phyloP scores from a whole-genome alignment of 2,888 invertebrate genomes.

The Halictus quadricinctus region DNA sequence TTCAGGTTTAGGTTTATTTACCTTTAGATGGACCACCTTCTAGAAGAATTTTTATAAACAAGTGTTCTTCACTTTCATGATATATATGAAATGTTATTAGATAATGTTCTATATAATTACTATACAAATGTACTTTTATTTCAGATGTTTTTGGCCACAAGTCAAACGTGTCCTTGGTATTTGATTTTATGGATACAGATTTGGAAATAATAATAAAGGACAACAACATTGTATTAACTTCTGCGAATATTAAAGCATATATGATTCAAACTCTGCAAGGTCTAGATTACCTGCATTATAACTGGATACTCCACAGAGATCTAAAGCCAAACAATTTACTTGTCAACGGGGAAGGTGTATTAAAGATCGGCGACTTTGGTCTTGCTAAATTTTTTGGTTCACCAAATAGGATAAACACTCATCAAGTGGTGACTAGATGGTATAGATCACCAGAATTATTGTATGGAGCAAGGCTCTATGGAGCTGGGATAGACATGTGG shows the following conservation, averaged over 20 bases:
- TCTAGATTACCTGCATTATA: conserved; percentile 95
- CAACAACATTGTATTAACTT: conserved; percentile 92
- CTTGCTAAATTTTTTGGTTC: conserved; percentile 98
- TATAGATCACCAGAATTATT: conserved; percentile 96
- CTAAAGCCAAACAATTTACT: conserved; percentile 99
- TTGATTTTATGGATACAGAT: conserved; percentile 99
- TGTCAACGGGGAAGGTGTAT: conserved; percentile 93
- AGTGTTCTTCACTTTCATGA: no score
- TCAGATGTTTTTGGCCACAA: conserved; percentile 98
- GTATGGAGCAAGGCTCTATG: conserved; percentile 97
- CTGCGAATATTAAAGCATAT: conserved; percentile 97
- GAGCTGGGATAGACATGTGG: conserved; percentile 99
- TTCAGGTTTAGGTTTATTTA: no score
- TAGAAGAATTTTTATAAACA: no score
- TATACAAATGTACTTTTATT: conserved; percentile 30
- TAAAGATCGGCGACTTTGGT: conserved; percentile 99
- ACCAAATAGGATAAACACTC: conserved; percentile 97
- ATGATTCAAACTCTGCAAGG: conserved; percentile 97
- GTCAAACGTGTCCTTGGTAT: conserved; percentile 98
- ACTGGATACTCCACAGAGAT: conserved; percentile 99
- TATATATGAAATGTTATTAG: no score
- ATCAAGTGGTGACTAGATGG: conserved; percentile 98
- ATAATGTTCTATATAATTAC: neutral
- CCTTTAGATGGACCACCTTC: no score
- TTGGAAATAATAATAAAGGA: conserved; percentile 97